These are phyloP conservation scores for Cybosia mesomella DNA, from an alignment of 2,888 invertebrate species.

Conservation along the genomic window DNA sequence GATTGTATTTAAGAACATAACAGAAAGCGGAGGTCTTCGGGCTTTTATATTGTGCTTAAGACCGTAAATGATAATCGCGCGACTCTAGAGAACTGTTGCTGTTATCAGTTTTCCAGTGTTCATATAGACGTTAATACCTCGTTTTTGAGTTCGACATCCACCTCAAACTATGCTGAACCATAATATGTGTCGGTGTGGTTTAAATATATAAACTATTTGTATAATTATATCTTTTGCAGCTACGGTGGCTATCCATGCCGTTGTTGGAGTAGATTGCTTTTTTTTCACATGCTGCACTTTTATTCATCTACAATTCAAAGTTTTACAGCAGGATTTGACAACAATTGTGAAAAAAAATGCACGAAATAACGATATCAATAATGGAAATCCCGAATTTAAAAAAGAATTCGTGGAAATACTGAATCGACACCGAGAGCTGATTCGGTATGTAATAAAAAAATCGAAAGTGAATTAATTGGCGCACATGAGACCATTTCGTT, in stretches of 20 bases:
- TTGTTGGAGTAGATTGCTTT: conserved; percentile 63
- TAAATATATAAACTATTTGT: too few species aligned
- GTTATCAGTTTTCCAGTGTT: too few species aligned
- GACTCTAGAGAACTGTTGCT: too few species aligned
- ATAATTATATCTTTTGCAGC: conserved; percentile 25
- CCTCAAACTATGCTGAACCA: too few species aligned
- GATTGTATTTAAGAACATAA: too few species aligned
- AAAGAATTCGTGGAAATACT: conserved; percentile 47
- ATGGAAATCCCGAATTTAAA: conserved; percentile 30
- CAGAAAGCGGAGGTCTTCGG: too few species aligned
- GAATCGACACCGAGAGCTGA: conserved; percentile 59
- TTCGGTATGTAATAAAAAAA: conserved; percentile 53
- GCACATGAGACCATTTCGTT: too few species aligned
- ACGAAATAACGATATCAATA: not conserved
- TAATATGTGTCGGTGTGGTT: too few species aligned
- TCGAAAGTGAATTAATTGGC: not conserved
- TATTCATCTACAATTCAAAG: conserved; percentile 62
- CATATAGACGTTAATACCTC: too few species aligned
- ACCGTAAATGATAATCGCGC: too few species aligned
- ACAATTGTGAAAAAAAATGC: conserved; percentile 40
- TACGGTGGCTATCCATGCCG: conserved; percentile 47
- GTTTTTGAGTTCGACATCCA: too few species aligned
- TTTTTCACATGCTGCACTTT: conserved; percentile 64
- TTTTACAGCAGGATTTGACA: conserved; percentile 57
- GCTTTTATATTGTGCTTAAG: too few species aligned